Evolutionary conservation across 2,888 invertebrate genomes (phyloP), one percentile per base, ranked within the genome.

Genomic region (Tipula helvola): DNA sequence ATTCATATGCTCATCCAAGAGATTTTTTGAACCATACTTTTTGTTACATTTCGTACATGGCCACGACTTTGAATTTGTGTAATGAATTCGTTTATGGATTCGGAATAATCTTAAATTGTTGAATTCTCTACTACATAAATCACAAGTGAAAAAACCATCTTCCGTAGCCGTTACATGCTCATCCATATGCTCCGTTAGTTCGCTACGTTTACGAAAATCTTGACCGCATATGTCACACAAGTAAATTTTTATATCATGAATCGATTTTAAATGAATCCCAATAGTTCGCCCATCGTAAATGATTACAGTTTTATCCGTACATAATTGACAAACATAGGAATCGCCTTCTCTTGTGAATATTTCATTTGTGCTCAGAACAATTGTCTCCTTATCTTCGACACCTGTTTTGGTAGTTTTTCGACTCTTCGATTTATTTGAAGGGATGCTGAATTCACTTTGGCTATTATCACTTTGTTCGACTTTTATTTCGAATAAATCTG

Each of bases 1-100:
- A 90, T 95, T 95, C 89, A 93, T 93, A 89, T 96, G 96, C 88
- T 96, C 96, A n/a, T 93, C 93, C 5, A 96, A 91, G 57, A 95
- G 90, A 89, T 94, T 94, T 86, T 94, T 93, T 0, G 95, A 95
- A 88, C 94, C 94, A 91, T 94, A 96, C 89, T 93, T 93, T 89
- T 95, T 95, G 1, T 93, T 93, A 90, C 96, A 96, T 0, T 93
- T 91, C 0, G 92, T 91, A 89, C 96, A 96, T 18, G 93, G 92
- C 93, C 95, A 94, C 0, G 93, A 91, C 88, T 94, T 95, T 1
- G 92, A 91, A 89, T 93, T 93, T 0, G 93, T 93, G 89, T 93
- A 93, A 89, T 95, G 94, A 91, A 93, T 93, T n/a, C 94, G 92
- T 89, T 93, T 93, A 89, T 95, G 95, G 87, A 94, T 93, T 42